phyloP scores from a whole-genome alignment of 2,113 vertebrate species.

The Danionella cerebrum region DNA sequence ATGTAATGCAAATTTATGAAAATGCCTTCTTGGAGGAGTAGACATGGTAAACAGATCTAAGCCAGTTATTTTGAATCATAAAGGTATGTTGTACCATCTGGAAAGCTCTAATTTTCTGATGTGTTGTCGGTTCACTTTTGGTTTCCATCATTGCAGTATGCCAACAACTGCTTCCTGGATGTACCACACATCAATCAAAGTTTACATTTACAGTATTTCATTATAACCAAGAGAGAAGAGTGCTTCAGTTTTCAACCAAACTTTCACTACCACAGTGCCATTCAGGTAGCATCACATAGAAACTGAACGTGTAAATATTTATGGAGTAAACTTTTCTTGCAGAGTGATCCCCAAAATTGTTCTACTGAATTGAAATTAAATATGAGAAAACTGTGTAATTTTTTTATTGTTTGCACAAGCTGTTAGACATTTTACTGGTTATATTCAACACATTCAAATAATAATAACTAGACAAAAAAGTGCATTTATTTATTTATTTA shows the following conservation, averaged over 20 bases:
- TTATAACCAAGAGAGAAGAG: not conserved
- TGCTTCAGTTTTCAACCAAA: not conserved
- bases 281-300: not conserved
- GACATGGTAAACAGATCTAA: not conserved
- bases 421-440: too few species aligned
- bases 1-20: not conserved
- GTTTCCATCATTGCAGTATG: constrained; percentile 54
- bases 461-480: too few species aligned
- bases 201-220: not conserved
- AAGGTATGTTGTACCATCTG: not conserved
- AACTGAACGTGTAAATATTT: not conserved
- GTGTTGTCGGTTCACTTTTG: not conserved
- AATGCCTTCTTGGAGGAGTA: not conserved
- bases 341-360: not conserved
- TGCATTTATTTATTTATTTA: too few species aligned
- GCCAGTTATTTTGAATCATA: not conserved
- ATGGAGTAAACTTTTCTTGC: not conserved
- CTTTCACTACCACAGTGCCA: not conserved
- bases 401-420: too few species aligned
- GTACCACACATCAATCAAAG: constrained; percentile 40
- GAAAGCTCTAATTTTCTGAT: constrained; percentile 15
- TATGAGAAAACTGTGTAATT: too few species aligned
- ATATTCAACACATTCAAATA: too few species aligned
- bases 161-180: constrained; percentile 36
- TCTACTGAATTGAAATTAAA: not conserved